Percentiles rank a stretch among this genome's conserved stretches.
phyloP scores from a whole-genome alignment of 2,888 invertebrate genomes.

The Drosophila recens region DNA sequence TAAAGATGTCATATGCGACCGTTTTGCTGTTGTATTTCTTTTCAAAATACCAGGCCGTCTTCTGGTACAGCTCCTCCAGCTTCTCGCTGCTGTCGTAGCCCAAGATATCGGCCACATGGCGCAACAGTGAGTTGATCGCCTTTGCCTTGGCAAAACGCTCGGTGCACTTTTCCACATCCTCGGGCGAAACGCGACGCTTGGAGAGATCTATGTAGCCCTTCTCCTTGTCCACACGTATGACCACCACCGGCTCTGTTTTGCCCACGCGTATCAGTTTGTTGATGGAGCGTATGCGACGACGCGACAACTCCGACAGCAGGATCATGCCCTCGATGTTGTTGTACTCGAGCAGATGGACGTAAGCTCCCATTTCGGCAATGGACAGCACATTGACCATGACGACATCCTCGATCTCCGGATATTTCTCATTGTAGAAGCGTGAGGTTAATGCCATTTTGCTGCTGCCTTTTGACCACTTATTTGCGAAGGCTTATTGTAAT shows the following conservation, averaged over 20 bases:
- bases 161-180: constrained; percentile 99
- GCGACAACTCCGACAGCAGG: constrained; percentile 97
- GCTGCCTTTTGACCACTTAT: constrained; percentile 19
- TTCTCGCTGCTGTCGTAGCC: constrained; percentile 96
- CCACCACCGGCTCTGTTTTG: constrained; percentile 99
- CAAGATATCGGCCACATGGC: constrained; percentile 98
- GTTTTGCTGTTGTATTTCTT: constrained; percentile 98
- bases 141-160: constrained; percentile 99
- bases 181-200: constrained; percentile 98
- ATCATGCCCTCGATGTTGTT: constrained; percentile 99
- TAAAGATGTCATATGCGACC: constrained; percentile 98
- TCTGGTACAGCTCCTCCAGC: constrained; percentile 96
- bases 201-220: constrained; percentile 99
- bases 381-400: constrained; percentile 99
- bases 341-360: constrained; percentile 98
- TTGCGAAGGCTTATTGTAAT: constrained; percentile 12
- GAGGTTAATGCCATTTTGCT: constrained; percentile 93
- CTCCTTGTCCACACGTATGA: constrained; percentile 99
- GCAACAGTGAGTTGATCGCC: constrained; percentile 98
- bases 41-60: constrained; percentile 99
- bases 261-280: constrained; percentile 99
- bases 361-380: constrained; percentile 99
- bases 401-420: constrained; percentile 99
- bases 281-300: constrained; percentile 99
- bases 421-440: constrained; percentile 98